Evolutionary conservation across 2,888 invertebrate species (phyloP).

Genomic region (Scaptomyza cyrtandrae): DNA sequence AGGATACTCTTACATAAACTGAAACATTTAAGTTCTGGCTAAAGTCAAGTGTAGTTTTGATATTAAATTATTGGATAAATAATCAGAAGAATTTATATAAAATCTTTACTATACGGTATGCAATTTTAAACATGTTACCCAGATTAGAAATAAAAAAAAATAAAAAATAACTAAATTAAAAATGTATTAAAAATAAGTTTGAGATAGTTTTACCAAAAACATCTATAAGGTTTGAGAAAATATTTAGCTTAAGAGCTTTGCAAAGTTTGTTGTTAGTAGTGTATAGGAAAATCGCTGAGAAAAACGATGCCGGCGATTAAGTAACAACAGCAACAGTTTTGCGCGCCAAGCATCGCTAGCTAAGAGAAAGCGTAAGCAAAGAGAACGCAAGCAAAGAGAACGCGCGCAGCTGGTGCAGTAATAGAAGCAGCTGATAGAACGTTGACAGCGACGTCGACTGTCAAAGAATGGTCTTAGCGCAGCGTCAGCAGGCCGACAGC

Average conservation of each 20-base stretch:
- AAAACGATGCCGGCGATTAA: constrained; percentile 70
- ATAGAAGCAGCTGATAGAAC: constrained; percentile 41
- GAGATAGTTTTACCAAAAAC: not conserved
- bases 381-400: constrained; percentile 51
- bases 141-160: no score
- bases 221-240: no score
- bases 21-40: not conserved
- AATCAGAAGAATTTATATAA: not conserved
- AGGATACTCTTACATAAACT: not conserved
- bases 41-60: not conserved
- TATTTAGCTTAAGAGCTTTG: not conserved
- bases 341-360: constrained; percentile 60
- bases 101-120: no score
- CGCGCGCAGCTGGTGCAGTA: constrained; percentile 65
- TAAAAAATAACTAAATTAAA: not conserved
- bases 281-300: constrained; percentile 41
- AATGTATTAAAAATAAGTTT: not conserved
- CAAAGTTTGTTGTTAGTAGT: constrained; percentile 20
- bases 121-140: no score
- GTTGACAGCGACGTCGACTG: constrained; percentile 44
- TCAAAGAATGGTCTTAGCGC: constrained; percentile 71
- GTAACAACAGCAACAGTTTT: constrained; percentile 79
- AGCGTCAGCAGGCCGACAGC: constrained; percentile 55
- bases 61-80: not conserved
- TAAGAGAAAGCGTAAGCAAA: constrained; percentile 37